Evolutionary conservation across 2,888 invertebrate species (phyloP), one percentile per base, ranked within the genome.

Genomic region (Resseliella maxima): DNA sequence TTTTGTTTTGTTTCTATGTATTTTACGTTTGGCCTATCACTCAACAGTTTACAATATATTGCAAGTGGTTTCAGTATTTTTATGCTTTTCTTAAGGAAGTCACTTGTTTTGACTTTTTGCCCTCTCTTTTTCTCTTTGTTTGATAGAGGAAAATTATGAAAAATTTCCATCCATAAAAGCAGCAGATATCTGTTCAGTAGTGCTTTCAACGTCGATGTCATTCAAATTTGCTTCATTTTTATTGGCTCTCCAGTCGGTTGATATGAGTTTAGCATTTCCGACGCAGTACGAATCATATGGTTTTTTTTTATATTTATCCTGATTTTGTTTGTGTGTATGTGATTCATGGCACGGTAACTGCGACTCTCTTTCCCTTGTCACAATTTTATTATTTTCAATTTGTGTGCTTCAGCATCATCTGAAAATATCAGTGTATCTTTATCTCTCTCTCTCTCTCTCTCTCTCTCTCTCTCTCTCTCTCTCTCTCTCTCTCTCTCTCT

Each of bases 371-470:
- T 72, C 31, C 31, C 72, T 5, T 72, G 72, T 35, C 72, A 15
- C 72, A 72, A 72, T 72, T 72, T 72, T 72, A 72, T 72, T 72
- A 72, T 72, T 72, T 72, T 72, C 72, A 72, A 72, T 72, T 31
- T 72, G 31, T 72, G 72, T 35, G 31, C 31, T 31, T 72, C 15
- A 12, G 6, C 41, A 41, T 12, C 41, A 41, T 12, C 41, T 41
- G 5, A 12, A 5, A 41, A 5, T 12, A 50, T 31, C 31, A 72
- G 31, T 2, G 72, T 72, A 35, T 72, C 18, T 31, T n/a, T n/a
- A n/a, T n/a, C n/a, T n/a, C n/a, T n/a, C n/a, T n/a, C n/a, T n/a
- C n/a, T n/a, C n/a, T n/a, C n/a, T n/a, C n/a, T n/a, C n/a, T n/a
- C n/a, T n/a, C n/a, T n/a, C n/a, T n/a, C n/a, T n/a, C n/a, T n/a